These are phyloP conservation scores for Pavo muticus DNA, from an alignment of 2,113 vertebrate genomes.

Conservation along the genomic window DNA sequence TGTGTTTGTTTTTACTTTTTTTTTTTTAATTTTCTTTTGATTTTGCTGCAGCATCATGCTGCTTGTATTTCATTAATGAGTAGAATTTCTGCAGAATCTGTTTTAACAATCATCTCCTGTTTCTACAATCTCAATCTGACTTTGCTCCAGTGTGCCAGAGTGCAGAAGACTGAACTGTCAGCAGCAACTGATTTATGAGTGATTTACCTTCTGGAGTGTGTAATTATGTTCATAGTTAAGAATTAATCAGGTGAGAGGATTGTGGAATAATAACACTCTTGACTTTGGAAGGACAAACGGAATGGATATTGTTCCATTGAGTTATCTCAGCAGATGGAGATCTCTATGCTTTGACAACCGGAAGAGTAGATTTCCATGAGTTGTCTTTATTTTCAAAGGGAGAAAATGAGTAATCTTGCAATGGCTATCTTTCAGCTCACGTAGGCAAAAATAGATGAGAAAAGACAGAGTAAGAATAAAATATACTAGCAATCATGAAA, in stretches of 20 bases:
- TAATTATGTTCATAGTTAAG: slow-evolving; percentile 85
- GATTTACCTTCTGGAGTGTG: slow-evolving; percentile 83
- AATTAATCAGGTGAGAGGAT: slow-evolving; percentile 84
- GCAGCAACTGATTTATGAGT: slow-evolving; percentile 79
- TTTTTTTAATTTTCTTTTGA: not conserved
- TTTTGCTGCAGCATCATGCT: not conserved
- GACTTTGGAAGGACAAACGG: slow-evolving; percentile 82
- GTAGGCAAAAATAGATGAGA: not conserved
- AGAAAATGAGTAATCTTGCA: slow-evolving; percentile 5
- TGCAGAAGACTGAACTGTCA: slow-evolving; percentile 70
- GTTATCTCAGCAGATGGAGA: slow-evolving; percentile 30
- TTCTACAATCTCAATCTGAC: not conserved
- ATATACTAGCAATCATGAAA: not conserved
- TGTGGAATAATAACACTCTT: slow-evolving; percentile 78
- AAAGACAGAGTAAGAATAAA: not conserved
- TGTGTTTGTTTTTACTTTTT: not conserved
- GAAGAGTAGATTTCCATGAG: not conserved
- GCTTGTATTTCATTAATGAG: not conserved
- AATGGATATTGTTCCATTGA: slow-evolving; percentile 43
- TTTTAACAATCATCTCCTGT: not conserved
- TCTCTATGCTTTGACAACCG: not conserved
- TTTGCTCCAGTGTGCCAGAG: slow-evolving; percentile 28
- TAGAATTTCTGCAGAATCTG: not conserved
- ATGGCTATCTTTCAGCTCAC: not conserved
- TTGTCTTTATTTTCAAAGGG: slow-evolving; percentile 13